Evolutionary conservation across 2,888 invertebrate genomes (phyloP).

Genomic region (Hedychridium roseum): DNA sequence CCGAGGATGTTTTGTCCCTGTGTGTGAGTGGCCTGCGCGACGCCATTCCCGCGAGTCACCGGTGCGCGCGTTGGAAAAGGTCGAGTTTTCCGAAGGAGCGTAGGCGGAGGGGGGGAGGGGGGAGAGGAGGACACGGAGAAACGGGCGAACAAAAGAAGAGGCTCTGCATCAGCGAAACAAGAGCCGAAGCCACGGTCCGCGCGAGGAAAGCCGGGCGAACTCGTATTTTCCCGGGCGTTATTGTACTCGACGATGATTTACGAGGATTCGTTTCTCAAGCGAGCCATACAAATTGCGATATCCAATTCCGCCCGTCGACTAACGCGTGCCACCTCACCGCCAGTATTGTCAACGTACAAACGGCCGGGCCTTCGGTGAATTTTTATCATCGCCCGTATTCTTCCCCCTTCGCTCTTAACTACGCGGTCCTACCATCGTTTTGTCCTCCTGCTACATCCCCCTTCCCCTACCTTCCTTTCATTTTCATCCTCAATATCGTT

Average conservation of each 20-base stretch:
- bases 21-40: background rate
- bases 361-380: conserved; percentile 6
- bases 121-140: background rate
- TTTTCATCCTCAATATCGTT: too few relatives aligned
- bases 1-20: background rate
- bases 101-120: background rate
- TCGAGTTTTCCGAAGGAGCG: background rate
- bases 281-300: conserved; percentile 36
- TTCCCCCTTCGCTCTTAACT: background rate
- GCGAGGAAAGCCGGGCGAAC: conserved; percentile 6
- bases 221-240: conserved; percentile 23
- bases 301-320: too few relatives aligned
- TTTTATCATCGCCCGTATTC: background rate
- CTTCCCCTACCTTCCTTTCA: too few relatives aligned
- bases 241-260: conserved; percentile 39
- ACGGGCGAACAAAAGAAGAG: background rate
- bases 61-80: too few relatives aligned
- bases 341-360: too few relatives aligned
- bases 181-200: background rate
- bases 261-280: conserved; percentile 35
- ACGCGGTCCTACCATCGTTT: too few relatives aligned
- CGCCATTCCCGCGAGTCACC: background rate
- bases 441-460: too few relatives aligned
- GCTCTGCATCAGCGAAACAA: too few relatives aligned
- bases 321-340: too few relatives aligned